Conservation (phyloP, 2,888 invertebrate genomes). For the Tetramorium bicarinatum region DNA sequence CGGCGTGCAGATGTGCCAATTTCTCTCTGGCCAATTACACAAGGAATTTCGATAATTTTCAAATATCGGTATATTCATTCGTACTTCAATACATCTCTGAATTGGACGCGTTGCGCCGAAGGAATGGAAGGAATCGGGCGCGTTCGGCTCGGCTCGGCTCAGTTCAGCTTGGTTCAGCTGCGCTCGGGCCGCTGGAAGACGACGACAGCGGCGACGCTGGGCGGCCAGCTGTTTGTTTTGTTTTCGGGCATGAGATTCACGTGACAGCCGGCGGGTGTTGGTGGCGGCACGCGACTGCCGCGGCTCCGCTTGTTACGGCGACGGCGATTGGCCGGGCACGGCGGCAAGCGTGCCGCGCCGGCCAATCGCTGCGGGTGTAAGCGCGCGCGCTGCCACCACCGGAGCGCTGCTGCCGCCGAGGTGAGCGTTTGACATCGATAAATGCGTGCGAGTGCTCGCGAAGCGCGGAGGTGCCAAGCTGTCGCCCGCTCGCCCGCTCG, state of each 20-base stretch:
- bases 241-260: conserved; percentile 91
- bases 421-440: conserved; percentile 89
- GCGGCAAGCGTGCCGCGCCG: conserved; percentile 85
- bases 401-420: conserved; percentile 73
- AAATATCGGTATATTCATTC: neutral
- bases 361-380: conserved; percentile 87
- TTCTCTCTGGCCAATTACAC: neutral
- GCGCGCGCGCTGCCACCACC: conserved; percentile 86
- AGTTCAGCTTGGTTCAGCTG: neutral
- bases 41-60: neutral
- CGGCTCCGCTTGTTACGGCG: conserved; percentile 79
- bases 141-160: neutral
- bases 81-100: neutral
- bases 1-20: no score
- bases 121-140: neutral
- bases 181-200: conserved; percentile 13
- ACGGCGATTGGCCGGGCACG: conserved; percentile 87
- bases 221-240: conserved; percentile 88
- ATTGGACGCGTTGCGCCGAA: neutral
- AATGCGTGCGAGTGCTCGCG: conserved; percentile 89
- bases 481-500: conserved; percentile 87
- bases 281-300: conserved; percentile 79
- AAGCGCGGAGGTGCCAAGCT: conserved; percentile 88
- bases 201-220: conserved; percentile 54
- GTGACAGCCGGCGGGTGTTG: conserved; percentile 87